Evolutionary conservation across 2,888 invertebrate genomes (phyloP).

Genomic region (Pheosia tremula): DNA sequence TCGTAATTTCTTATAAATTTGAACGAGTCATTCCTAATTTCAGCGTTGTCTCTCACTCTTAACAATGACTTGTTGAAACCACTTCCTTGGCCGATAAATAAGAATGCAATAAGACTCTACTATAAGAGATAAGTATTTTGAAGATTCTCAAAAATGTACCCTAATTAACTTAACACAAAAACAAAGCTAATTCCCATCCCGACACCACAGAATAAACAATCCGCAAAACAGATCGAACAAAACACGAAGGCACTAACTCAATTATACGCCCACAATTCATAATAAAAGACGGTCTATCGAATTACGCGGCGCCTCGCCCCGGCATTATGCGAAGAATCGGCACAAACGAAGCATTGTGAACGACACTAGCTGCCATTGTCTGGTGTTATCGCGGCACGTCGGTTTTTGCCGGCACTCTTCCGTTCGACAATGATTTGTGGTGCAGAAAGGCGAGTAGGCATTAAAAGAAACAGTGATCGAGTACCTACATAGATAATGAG

Average conservation of each 20-base stretch:
- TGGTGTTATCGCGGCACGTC: constrained; percentile 76
- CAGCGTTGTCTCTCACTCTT: too few relatives aligned
- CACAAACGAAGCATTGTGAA: constrained; percentile 83
- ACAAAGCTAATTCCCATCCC: neutral
- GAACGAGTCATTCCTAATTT: too few relatives aligned
- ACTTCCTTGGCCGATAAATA: too few relatives aligned
- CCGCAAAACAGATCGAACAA: constrained; percentile 58
- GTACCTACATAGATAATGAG: too few relatives aligned
- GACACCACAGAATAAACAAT: constrained; percentile 49
- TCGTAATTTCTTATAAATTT: too few relatives aligned
- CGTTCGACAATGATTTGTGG: constrained; percentile 57
- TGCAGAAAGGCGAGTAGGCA: constrained; percentile 55
- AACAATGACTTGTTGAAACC: too few relatives aligned
- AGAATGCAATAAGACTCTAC: too few relatives aligned
- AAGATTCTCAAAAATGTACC: constrained; percentile 10
- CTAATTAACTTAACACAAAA: constrained; percentile 10
- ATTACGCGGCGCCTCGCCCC: constrained; percentile 76
- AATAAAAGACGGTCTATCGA: constrained; percentile 80
- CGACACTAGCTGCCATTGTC: constrained; percentile 80
- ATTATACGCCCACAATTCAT: constrained; percentile 77
- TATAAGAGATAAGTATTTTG: too few relatives aligned
- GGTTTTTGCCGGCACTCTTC: constrained; percentile 80
- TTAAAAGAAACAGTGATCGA: constrained; percentile 1
- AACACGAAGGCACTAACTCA: constrained; percentile 67
- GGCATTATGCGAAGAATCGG: constrained; percentile 81